Conservation (phyloP, 2,888 invertebrate genomes). For the Invenusta paracnida region DNA sequence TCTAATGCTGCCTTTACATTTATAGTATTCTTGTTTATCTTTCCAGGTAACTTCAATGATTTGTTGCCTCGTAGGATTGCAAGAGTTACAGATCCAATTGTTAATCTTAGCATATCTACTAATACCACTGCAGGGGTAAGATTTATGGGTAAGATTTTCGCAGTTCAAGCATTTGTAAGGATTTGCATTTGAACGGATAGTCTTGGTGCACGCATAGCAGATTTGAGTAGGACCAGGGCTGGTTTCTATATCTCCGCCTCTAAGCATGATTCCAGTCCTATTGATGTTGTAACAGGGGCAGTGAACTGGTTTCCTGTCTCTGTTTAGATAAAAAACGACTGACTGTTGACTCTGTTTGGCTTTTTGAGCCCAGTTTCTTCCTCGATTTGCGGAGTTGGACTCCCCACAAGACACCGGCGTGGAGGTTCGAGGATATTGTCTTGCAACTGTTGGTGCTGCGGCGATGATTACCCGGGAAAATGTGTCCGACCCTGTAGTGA, state of each 20-base stretch:
- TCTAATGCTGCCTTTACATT: not conserved
- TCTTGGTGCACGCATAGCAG: not conserved
- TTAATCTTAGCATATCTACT: not conserved
- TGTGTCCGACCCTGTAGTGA: too few relatives aligned
- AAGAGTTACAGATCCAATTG: not conserved
- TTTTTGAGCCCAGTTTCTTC: not conserved
- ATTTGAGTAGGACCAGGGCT: not conserved
- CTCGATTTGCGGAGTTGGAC: not conserved
- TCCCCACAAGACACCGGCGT: conserved; percentile 9
- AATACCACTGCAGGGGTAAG: not conserved
- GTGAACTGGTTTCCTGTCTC: not conserved
- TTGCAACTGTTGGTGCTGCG: too few relatives aligned
- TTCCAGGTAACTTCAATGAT: not conserved
- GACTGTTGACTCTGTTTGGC: too few relatives aligned
- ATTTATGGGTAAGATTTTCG: not conserved
- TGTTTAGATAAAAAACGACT: too few relatives aligned
- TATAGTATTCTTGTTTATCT: not conserved
- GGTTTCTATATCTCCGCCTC: not conserved
- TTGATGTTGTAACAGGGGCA: not conserved
- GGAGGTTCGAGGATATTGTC: too few relatives aligned
- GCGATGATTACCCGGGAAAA: too few relatives aligned
- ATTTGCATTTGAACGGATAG: not conserved
- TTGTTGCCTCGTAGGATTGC: not conserved
- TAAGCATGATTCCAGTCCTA: not conserved
- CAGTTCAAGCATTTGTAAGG: not conserved